phyloP scores from a whole-genome alignment of 2,113 vertebrate species.

The Crotalus tigris region DNA sequence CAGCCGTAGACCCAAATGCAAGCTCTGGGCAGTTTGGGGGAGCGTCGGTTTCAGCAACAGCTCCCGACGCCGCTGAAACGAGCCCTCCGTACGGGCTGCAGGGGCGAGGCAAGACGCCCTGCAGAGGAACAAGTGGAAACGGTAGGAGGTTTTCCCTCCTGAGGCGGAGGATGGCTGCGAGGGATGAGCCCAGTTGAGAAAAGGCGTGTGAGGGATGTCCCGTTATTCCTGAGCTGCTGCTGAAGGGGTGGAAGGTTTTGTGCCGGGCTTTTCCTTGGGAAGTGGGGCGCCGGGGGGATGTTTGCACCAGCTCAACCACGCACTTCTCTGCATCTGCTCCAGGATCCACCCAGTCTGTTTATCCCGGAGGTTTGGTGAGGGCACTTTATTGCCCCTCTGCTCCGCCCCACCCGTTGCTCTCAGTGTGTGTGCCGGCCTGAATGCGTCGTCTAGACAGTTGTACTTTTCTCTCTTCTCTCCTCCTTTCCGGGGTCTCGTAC shows the following conservation, averaged over 20 bases:
- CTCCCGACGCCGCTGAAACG: not conserved
- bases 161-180: not conserved
- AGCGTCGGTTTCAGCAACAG: not conserved
- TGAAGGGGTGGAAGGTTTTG: not conserved
- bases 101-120: not conserved
- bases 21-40: not conserved
- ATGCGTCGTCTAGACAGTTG: not conserved
- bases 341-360: not conserved
- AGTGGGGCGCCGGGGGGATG: not conserved
- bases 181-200: not conserved
- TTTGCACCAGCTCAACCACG: not conserved
- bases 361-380: not conserved
- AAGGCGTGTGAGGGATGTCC: not conserved
- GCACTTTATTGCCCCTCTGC: not conserved
- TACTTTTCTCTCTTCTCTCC: not conserved
- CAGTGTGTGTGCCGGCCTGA: not conserved
- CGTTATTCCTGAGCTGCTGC: slow-evolving; percentile 27
- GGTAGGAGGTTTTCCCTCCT: not conserved
- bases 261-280: not conserved
- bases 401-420: not conserved
- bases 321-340: not conserved
- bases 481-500: not conserved
- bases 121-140: not conserved
- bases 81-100: not conserved
- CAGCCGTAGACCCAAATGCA: slow-evolving; percentile 20